These are phyloP conservation scores for Tiliacea aurago DNA, from an alignment of 2,888 invertebrate genomes.

Conservation along the genomic window DNA sequence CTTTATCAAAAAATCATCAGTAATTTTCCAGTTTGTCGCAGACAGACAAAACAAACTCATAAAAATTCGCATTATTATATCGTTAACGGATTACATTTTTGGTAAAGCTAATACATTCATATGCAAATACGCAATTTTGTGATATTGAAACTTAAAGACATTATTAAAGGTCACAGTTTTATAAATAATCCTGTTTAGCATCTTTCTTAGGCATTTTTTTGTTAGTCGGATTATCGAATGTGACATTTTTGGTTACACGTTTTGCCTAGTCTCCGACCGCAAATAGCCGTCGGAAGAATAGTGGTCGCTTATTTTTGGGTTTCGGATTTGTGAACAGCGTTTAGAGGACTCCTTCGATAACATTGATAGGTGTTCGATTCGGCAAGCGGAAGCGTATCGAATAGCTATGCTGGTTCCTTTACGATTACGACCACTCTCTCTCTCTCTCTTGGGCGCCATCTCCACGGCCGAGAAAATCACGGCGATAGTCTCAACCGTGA, in stretches of 20 bases:
- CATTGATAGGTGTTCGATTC: neutral
- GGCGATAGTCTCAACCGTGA: too few species aligned
- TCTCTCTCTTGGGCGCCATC: too few species aligned
- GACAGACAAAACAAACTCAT: neutral
- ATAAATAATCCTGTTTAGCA: neutral
- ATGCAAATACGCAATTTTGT: neutral
- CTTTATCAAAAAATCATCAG: constrained; percentile 7
- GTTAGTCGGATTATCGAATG: too few species aligned
- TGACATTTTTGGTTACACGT: neutral
- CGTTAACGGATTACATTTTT: neutral
- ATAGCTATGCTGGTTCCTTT: neutral
- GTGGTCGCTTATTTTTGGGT: too few species aligned
- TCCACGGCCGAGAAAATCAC: too few species aligned
- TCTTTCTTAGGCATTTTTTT: neutral
- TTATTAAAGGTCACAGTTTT: constrained; percentile 15
- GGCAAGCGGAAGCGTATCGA: neutral
- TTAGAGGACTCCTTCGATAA: neutral
- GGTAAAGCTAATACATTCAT: neutral
- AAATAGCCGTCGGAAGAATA: too few species aligned
- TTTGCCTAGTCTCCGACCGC: neutral
- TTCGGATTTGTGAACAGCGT: too few species aligned
- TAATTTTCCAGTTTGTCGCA: neutral
- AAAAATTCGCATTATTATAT: neutral
- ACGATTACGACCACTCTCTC: neutral
- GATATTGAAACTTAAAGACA: neutral